Base-by-base conservation (phyloP, 2,113 vertebrate species). In the Oceanites oceanicus region DNA sequence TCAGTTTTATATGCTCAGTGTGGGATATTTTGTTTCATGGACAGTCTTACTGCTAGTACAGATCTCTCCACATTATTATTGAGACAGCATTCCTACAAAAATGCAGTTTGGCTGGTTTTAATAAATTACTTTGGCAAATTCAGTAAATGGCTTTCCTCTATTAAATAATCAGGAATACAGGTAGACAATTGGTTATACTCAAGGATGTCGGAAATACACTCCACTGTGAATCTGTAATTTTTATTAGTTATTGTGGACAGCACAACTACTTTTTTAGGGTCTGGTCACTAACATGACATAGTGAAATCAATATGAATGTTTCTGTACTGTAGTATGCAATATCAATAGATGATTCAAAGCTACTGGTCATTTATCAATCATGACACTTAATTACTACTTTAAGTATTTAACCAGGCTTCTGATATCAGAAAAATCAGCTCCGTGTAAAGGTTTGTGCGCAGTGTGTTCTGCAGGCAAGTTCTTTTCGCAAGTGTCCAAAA, bases 361-460 rank as follows among this genome's bases (percentile, higher is more conserved):
- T 73, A n/a, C 50, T 58, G 7, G 13, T 53, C 15, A 66, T 85
- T 75, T 73, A 62, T 79, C 62, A 79, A 6, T 65, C 38, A 63
- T 34, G 40, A 55, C 32, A 67, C 14, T 59, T 66, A 83, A 59
- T 56, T 47, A 55, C 19, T 62, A 21, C 45, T 83, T n/a, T 12
- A 88, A 88, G 34, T n/a, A 77, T 76, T 86, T 63, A 89, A 36
- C 3, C 6, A 55, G 26, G 44, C 13, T 89, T 80, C 42, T 38
- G 5, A 34, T 22, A 78, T 3, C 38, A 81, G 20, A 86, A 95
- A 83, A 92, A 68, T 29, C 7, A 29, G 14, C 15, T 68, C 50
- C 1, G 0, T 30, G 13, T 47, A 74, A 61, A 55, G 12, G 36
- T 45, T 45, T 3, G 2, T 2, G 13, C 22, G 26, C 38, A n/a